Base-by-base conservation (phyloP, 2,888 invertebrate genomes). In the Sarcophaga variegata region DNA sequence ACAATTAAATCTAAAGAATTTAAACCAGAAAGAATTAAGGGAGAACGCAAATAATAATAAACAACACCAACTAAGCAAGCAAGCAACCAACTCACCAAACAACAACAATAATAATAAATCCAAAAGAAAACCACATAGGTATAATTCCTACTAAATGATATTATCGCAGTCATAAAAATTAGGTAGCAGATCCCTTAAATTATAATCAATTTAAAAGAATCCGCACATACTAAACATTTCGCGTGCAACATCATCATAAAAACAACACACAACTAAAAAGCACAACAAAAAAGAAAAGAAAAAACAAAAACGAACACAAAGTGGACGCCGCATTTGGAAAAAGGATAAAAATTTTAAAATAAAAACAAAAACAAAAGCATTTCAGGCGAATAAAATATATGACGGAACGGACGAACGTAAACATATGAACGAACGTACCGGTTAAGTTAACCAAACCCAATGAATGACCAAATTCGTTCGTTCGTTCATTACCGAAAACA, bases 211-310 rank as follows among this genome's bases (percentile, higher is more conserved):
- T 86, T 88, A 86, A 86, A 86, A 71, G 87, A 87, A 87, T 87
- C 87, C 81, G 87, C 87, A 84, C 87, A 87, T 86, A 84, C 84
- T 81, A 84, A 88, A 84, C 63, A 84, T 84, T 88, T 89, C 85
- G 88, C 89, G 87, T 86, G 86, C 85, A 88, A 87, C 88, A 88
- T 86, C 82, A 88, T 84, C 86, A 87, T 89, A 89, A 89, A 83
- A 64, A 60, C 87, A 89, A 78, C 83, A 78, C 22, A 72, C 74
- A 76, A 81, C 64, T 20, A 25, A 76, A 70, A 37, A 74, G 70
- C 62, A 86, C 78, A 81, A 86, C 66, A 60, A 27, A 4, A 47
- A 4, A 47, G 66, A 37, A 59, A 80, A 81, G 4, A 69, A 54
- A 20, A 49, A 54, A 84, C 72, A 83, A 75, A 76, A 74, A n/a